Evolutionary conservation across 2,113 vertebrate species (phyloP).

Genomic region (Lampris incognitus): DNA sequence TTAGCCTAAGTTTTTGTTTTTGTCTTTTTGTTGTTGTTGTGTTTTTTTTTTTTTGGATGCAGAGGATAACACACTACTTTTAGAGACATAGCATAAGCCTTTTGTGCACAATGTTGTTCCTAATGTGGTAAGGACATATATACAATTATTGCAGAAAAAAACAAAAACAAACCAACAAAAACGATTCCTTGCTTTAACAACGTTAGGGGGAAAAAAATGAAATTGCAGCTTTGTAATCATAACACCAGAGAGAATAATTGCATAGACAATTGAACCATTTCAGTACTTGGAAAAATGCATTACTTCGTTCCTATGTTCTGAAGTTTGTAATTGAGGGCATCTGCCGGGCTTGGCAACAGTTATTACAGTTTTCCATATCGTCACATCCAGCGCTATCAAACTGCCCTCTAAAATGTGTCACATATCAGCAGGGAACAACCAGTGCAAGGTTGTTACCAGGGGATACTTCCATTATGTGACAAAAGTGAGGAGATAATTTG

Average conservation of each 20-base stretch:
- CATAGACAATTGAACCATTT: not conserved
- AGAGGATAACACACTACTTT: slow-evolving; percentile 36
- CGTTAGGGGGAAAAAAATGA: not conserved
- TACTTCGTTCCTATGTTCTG: slow-evolving; percentile 55
- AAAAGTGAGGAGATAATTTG: slow-evolving; percentile 84
- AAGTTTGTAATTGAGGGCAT: slow-evolving; percentile 70
- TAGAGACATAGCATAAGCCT: slow-evolving; percentile 13
- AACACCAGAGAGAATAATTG: too few species aligned
- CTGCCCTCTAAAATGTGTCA: slow-evolving; percentile 72
- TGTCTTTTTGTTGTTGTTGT: slow-evolving; percentile 8
- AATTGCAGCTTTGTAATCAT: not conserved
- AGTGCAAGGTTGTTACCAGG: slow-evolving; percentile 75
- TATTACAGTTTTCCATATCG: slow-evolving; percentile 66
- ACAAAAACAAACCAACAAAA: too few species aligned
- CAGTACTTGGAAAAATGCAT: slow-evolving; percentile 8
- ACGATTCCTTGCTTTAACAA: not conserved
- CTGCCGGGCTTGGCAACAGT: slow-evolving; percentile 56
- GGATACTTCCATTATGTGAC: slow-evolving; percentile 78
- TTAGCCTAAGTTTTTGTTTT: slow-evolving; percentile 35
- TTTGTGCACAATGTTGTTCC: not conserved
- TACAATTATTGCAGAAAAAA: too few species aligned
- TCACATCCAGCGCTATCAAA: slow-evolving; percentile 50
- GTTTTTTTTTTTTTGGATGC: slow-evolving; percentile 6
- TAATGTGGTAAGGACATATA: not conserved
- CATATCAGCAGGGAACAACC: slow-evolving; percentile 75